Evolutionary conservation across 2,113 vertebrate genomes (phyloP).

Genomic region (Phasianus colchicus): DNA sequence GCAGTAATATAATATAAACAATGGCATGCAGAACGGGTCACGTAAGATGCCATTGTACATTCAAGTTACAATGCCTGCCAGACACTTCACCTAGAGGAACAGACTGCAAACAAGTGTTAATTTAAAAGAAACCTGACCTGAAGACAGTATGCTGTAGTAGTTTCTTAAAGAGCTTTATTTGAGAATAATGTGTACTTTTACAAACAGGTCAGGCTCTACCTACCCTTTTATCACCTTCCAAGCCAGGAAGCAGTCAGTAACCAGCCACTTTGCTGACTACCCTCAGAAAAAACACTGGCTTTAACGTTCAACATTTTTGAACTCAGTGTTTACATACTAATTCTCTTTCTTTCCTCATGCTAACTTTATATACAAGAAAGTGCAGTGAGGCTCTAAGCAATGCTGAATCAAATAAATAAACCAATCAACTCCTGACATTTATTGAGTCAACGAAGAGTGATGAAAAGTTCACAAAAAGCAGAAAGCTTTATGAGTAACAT

Average conservation of each 20-base stretch:
- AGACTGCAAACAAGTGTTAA: neutral
- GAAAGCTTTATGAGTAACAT: neutral
- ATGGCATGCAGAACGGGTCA: constrained; percentile 16
- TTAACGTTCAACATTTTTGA: neutral
- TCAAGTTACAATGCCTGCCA: neutral
- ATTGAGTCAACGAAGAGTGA: neutral
- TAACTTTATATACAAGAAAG: neutral
- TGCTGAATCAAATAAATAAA: neutral
- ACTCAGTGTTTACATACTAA: neutral
- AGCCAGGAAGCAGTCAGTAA: neutral
- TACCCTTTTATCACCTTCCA: neutral
- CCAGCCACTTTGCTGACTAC: neutral
- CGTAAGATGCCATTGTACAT: neutral
- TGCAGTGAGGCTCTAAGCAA: neutral
- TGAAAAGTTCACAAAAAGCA: neutral
- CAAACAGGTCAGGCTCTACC: neutral
- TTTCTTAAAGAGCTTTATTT: neutral
- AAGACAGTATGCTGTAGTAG: neutral
- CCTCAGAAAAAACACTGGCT: neutral
- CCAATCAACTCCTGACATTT: neutral
- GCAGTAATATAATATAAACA: neutral
- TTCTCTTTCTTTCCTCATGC: neutral
- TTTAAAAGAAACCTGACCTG: neutral
- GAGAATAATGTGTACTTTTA: neutral
- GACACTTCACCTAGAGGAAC: neutral